These are phyloP conservation scores for Amblyornis subalaris DNA, from an alignment of 2,113 vertebrate species.

Conservation along the genomic window DNA sequence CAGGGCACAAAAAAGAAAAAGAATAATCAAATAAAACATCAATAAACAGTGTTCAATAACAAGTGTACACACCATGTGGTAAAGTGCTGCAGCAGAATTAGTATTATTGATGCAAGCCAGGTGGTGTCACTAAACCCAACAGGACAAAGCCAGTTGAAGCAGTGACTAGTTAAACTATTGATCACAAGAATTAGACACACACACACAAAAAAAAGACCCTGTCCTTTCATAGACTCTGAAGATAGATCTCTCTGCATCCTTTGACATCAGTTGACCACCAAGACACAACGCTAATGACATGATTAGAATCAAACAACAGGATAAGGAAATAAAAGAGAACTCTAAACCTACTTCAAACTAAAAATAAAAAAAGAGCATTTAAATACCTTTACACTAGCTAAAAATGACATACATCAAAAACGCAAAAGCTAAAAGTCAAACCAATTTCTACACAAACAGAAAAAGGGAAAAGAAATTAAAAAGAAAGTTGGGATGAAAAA, in stretches of 20 bases:
- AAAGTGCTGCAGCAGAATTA: not conserved
- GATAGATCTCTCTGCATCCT: not conserved
- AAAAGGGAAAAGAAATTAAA: not conserved
- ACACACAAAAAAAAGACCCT: not conserved
- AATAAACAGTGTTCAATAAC: not conserved
- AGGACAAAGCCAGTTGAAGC: not conserved
- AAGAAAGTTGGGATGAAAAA: not conserved
- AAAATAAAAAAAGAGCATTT: not conserved
- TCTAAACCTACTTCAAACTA: not conserved
- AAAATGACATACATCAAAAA: not conserved
- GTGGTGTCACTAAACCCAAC: not conserved
- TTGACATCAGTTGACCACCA: not conserved
- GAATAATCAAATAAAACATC: not conserved
- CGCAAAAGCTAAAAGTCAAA: not conserved
- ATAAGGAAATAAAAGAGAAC: not conserved
- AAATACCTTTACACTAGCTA: not conserved
- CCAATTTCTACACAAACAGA: not conserved
- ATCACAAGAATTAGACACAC: not conserved
- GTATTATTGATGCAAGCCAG: not conserved
- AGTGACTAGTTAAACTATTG: not conserved
- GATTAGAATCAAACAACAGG: not conserved
- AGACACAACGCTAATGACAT: not conserved
- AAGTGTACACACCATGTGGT: not conserved
- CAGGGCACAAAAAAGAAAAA: not conserved
- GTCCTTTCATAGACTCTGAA: not conserved